Evolutionary conservation across 2,888 invertebrate species (phyloP).

Genomic region (Acrobasis repandana): DNA sequence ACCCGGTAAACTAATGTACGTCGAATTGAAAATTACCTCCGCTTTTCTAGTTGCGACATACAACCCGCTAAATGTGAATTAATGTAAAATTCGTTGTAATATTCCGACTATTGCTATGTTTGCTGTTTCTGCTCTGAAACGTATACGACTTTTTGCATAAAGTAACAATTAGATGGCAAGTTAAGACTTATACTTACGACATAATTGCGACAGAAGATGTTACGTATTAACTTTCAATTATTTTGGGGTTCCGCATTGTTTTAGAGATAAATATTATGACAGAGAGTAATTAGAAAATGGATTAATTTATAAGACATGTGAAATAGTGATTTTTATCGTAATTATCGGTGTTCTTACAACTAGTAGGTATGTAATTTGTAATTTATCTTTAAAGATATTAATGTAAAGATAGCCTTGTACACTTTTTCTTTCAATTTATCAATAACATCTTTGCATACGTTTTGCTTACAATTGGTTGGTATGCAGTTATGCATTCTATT

Average conservation of each 20-base stretch:
- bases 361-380: constrained; percentile 3
- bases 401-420: constrained; percentile 2
- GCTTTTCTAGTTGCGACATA: neutral
- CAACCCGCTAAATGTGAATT: constrained; percentile 14
- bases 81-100: constrained; percentile 15
- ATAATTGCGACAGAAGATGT: constrained; percentile 31
- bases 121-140: constrained; percentile 32
- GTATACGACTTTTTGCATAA: constrained; percentile 32
- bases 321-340: constrained; percentile 8
- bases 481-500: too few species aligned
- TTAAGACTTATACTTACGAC: constrained; percentile 32
- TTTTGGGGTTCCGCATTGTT: constrained; percentile 26
- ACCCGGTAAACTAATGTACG: too few species aligned
- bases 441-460: constrained; percentile 1
- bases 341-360: neutral
- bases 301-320: constrained; percentile 2
- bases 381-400: constrained; percentile 3
- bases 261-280: constrained; percentile 16
- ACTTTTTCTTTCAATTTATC: constrained; percentile 18
- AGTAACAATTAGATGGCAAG: constrained; percentile 30
- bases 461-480: constrained; percentile 2
- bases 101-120: constrained; percentile 28
- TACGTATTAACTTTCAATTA: constrained; percentile 34
- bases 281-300: constrained; percentile 15
- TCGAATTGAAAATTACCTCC: too few species aligned